Percentiles rank a stretch among this genome's conserved stretches.
These are phyloP conservation scores for Pteromalus puparum DNA, from an alignment of 1,140 invertebrate species.

Conservation along the genomic window DNA sequence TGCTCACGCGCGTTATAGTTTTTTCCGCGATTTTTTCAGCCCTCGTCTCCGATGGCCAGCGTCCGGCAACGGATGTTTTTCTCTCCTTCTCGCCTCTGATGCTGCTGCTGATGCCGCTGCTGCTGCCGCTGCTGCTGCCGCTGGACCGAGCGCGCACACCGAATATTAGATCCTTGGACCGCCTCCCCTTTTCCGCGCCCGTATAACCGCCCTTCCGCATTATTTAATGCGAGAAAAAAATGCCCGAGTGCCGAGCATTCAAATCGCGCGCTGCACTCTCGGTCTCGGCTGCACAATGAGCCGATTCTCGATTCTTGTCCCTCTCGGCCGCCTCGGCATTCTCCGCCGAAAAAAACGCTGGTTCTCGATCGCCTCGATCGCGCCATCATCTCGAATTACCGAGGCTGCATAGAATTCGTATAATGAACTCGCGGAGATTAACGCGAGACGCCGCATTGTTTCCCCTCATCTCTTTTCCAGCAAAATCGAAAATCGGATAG, in stretches of 20 bases:
- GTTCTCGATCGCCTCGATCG: conserved; percentile 25
- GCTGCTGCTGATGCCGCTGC: no score
- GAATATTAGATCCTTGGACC: not conserved
- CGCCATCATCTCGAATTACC: no score
- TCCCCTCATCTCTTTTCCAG: not conserved
- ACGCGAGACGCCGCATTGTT: not conserved
- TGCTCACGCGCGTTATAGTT: conserved; percentile 61
- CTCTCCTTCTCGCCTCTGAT: conserved; percentile 32
- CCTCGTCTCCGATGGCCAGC: conserved; percentile 57
- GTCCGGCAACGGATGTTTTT: conserved; percentile 62
- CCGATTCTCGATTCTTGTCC: not conserved
- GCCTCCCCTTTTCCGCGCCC: not conserved
- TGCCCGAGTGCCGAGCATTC: conserved; percentile 45
- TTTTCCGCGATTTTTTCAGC: conserved; percentile 59
- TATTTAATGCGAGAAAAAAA: conserved; percentile 48
- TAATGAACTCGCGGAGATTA: not conserved
- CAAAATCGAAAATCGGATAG: not conserved
- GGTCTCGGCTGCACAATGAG: conserved; percentile 47
- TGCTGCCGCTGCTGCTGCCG: no score
- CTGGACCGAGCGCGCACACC: no score
- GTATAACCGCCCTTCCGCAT: not conserved
- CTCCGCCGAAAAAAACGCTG: not conserved
- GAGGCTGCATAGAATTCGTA: not conserved
- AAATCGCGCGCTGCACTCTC: conserved; percentile 42
- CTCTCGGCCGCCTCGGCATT: not conserved